Evolutionary conservation across 1,140 invertebrate genomes (phyloP), one percentile per base, ranked within the genome.

Genomic region (Dysdera silvatica): DNA sequence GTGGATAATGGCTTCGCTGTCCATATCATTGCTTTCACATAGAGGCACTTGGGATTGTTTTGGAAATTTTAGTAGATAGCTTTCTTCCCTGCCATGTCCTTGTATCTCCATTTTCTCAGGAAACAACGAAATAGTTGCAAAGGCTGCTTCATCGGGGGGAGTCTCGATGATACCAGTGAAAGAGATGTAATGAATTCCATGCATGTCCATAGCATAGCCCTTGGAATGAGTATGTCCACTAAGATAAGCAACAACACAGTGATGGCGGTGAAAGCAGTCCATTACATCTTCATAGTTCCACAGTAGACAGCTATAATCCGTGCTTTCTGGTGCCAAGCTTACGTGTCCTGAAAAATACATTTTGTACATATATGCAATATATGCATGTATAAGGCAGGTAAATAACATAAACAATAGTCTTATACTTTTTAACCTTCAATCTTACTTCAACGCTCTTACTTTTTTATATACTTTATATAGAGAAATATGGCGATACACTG

Each of bases 281-380:
- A 75, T 54, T 7, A 75, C 63, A 56, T 74, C 71, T 14, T 71
- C 56, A 58, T 71, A 72, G 61, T 76, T 75, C 74, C 74, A 76
- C 1, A 68, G 37, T n/a, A 75, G 32, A 55, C 70, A 71, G 18
- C 58, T 53, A 14, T 18, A 58, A 40, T 73, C 67, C 43, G 55
- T 57, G 26, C 66, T 67, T 26, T 66, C 53, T 28, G 70, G 67
- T 43, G 66, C 68, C 26, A 77, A 26, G 7, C 73, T 70, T 28
- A 71, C 67, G 60, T 77, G 76, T 23, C 73, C 75, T 73, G 52
- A 31, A 61, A 55, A 56, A 16, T 4, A 31, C 18, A 37, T 10
- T 37, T 37, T 37, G 7, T 37, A n/a, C n/a, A n/a, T n/a, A n/a
- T n/a, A n/a, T n/a, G n/a, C n/a, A n/a, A n/a, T n/a, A n/a, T n/a